These are phyloP conservation scores for Rattus rattus DNA, from an alignment of 2,113 vertebrate species.

Conservation along the genomic window DNA sequence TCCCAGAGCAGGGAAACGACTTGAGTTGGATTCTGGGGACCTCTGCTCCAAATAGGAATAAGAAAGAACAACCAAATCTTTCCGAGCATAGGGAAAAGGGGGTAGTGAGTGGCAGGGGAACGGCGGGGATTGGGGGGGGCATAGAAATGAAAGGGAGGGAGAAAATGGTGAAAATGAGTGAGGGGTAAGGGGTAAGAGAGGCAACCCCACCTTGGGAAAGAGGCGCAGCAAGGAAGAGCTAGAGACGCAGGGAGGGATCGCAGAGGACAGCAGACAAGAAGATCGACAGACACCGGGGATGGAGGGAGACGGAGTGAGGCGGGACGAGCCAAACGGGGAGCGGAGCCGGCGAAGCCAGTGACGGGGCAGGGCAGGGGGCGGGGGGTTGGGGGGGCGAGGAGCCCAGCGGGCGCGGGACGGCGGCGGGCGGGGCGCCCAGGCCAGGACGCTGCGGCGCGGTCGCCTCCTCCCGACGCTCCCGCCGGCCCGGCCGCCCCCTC, in stretches of 20 bases:
- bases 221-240: not conserved
- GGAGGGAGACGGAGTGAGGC: constrained; percentile 45
- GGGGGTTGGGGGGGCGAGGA: not conserved
- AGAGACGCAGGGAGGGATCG: not conserved
- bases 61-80: not conserved
- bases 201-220: not conserved
- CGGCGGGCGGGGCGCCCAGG: constrained; percentile 52
- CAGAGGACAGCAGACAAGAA: not conserved
- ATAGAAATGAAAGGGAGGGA: constrained; percentile 13
- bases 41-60: not conserved
- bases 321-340: constrained; percentile 44
- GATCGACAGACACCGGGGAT: not conserved
- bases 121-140: not conserved
- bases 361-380: constrained; percentile 7
- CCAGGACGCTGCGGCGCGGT: not conserved
- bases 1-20: constrained; percentile 22
- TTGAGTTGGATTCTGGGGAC: not conserved
- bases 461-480: not conserved
- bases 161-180: constrained; percentile 47
- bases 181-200: constrained; percentile 11
- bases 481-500: constrained; percentile 35
- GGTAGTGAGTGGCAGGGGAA: not conserved
- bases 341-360: constrained; percentile 6
- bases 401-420: not conserved
- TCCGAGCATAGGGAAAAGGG: not conserved